A percentile compares a stretch with the other conserved stretches of the same genome.
Conservation (phyloP, 2,888 invertebrate species). For the Sarcophaga rosellei region DNA sequence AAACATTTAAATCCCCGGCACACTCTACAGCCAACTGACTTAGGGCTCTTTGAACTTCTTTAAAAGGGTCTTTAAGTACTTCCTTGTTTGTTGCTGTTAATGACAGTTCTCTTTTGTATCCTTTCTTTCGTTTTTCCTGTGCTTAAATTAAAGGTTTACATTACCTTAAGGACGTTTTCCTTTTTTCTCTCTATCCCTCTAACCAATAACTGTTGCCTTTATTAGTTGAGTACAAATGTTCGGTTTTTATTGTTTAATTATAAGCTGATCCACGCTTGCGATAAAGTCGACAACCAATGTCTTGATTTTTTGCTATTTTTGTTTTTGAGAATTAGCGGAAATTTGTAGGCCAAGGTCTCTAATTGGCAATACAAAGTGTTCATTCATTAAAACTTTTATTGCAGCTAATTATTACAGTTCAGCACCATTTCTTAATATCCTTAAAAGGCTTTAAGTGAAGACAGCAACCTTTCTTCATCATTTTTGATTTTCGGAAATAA, state of each 20-base stretch:
- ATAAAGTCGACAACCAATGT: conserved; percentile 11
- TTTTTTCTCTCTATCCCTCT: too few relatives aligned
- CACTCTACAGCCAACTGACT: conserved; percentile 21
- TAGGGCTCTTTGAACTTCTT: background rate
- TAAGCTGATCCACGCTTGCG: conserved; percentile 54
- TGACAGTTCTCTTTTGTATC: conserved; percentile 4
- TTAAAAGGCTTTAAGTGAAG: too few relatives aligned
- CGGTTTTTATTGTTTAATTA: conserved; percentile 45
- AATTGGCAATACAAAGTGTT: too few relatives aligned
- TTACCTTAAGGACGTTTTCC: background rate
- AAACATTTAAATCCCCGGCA: background rate
- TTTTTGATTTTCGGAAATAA: too few relatives aligned
- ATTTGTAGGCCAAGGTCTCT: too few relatives aligned
- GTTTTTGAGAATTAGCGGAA: too few relatives aligned
- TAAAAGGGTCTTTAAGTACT: background rate
- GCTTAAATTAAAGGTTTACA: conserved; percentile 42
- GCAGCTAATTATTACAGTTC: too few relatives aligned
- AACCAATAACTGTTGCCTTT: too few relatives aligned
- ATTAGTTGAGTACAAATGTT: conserved; percentile 11
- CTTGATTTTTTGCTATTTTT: too few relatives aligned
- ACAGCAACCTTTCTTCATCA: too few relatives aligned
- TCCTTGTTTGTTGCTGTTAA: background rate
- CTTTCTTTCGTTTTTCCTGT: background rate
- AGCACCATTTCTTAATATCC: too few relatives aligned
- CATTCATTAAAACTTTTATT: too few relatives aligned